Evolutionary conservation across 2,113 vertebrate species (phyloP), one percentile per base, ranked within the genome.

Genomic region (Protobothrops mucrosquamatus): DNA sequence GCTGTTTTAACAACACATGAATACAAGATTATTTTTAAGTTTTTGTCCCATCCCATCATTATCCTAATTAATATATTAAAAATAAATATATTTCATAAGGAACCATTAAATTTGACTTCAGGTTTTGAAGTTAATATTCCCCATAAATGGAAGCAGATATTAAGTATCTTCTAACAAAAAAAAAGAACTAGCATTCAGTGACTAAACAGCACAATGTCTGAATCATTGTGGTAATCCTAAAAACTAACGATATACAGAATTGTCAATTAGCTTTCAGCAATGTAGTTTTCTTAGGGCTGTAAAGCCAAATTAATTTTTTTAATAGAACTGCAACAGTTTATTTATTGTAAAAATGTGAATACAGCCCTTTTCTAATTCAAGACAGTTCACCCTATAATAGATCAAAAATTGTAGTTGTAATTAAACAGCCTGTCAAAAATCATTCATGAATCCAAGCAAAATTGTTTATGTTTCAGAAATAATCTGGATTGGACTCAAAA

Each of bases 401-500:
- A 91, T 89, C 88, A 88, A 89, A 81, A 51, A 59, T 69, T 69
- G 61, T 46, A 89, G 54, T 57, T 54, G 59, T 91, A 11, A 14
- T 43, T 91, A 55, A 87, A 55, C n/a, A 74, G 1, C 7, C 85
- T 88, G 3, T 52, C 48, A 26, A 56, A 55, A 3, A 29, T 43
- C 5, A 48, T 29, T 93, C 24, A 15, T 1, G 52, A 94, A 92
- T 57, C 92, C 61, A 95, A 95, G 56, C 59, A 90, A 88, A 94
- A 85, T 54, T 85, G 88, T 23, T 61, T 55, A n/a, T 29, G 81
- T 20, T 92, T 93, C 26, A 64, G 22, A 64, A 74, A 46, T 43
- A 43, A 46, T 18, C n/a, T 15, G 34, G 15, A 86, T 10, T 64
- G 54, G 89, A 51, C 55, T 15, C 26, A n/a, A 18, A 0, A 1